These are phyloP conservation scores for Drosophila sproati DNA, from an alignment of 1,140 invertebrate species.

Conservation along the genomic window DNA sequence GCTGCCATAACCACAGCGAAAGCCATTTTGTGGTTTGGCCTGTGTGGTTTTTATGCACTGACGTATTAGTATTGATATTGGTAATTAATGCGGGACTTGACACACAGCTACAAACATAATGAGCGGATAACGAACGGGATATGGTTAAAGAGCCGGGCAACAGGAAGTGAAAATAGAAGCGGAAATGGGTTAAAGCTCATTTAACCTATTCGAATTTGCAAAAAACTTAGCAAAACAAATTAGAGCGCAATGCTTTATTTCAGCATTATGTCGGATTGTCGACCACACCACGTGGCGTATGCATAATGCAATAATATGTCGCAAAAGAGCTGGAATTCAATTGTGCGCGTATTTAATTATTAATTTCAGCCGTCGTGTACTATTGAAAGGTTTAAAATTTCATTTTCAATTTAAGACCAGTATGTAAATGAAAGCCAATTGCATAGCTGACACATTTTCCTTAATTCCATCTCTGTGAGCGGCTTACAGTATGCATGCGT, in stretches of 20 bases:
- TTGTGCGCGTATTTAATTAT: conserved; percentile 69
- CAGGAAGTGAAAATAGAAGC: not conserved
- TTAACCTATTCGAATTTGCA: conserved; percentile 51
- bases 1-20: conserved; percentile 38
- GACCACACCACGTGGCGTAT: conserved; percentile 57
- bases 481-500: conserved; percentile 17
- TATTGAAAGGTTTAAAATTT: conserved; percentile 69
- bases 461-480: conserved; percentile 49
- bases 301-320: conserved; percentile 54
- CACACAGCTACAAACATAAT: conserved; percentile 29
- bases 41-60: conserved; percentile 66
- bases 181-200: conserved; percentile 38
- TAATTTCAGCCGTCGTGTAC: conserved; percentile 49
- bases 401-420: conserved; percentile 41
- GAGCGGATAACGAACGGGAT: conserved; percentile 1
- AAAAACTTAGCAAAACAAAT: conserved; percentile 34
- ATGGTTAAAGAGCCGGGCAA: not conserved
- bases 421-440: conserved; percentile 53
- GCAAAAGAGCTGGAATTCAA: conserved; percentile 55
- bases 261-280: not conserved
- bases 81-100: conserved; percentile 60
- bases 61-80: conserved; percentile 64
- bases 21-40: conserved; percentile 58
- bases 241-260: conserved; percentile 18
- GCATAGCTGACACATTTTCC: conserved; percentile 47